Base-by-base conservation (phyloP, 2,113 vertebrate species). In the Rynchops niger region DNA sequence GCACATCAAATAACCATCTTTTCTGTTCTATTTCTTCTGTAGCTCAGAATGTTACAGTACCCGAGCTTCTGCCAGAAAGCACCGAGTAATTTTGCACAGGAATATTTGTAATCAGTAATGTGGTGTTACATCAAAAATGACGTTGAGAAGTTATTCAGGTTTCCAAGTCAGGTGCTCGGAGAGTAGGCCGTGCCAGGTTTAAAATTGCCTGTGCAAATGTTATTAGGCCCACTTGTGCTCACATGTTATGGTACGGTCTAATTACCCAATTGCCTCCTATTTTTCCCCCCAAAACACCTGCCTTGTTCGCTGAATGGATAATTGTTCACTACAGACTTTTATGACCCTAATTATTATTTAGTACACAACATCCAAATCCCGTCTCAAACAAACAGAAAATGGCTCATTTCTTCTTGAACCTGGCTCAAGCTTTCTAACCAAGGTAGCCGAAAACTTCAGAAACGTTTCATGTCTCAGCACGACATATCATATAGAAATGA, bases 301-400 rank as follows among this genome's bases (percentile, higher is more conserved):
- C 93, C 82, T 95, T 81, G 89, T 95, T 94, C 59, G 1, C 53
- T 79, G 72, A 91, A 95, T 74, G 89, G 95, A 62, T 96, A 96
- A 92, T 88, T 95, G 94, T 84, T 95, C 89, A 42, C 83, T 43
- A 47, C 34, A 94, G 94, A 90, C 76, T 95, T 97, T 96, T 95
- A 97, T 67, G 67, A 78, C 55, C 55, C 63, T 91, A 94, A 94
- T 96, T 93, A 92, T 97, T 97, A 95, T 96, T 96, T 96, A 90
- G 69, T 53, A 22, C 43, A 67, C 50, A 74, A 59, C 83, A 81
- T 83, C 19, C 80, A 86, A 82, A 40, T 66, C 69, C 63, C 5
- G 42, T 32, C 67, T 88, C 94, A 73, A 86, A 40, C 58, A 76
- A 90, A 78, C 83, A 88, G 49, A 61, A 78, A 83, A 58, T 27